A percentile compares a stretch with the other conserved stretches of the same genome.
phyloP scores from a whole-genome alignment of 2,113 vertebrate genomes.

The Harpagus bidentatus region DNA sequence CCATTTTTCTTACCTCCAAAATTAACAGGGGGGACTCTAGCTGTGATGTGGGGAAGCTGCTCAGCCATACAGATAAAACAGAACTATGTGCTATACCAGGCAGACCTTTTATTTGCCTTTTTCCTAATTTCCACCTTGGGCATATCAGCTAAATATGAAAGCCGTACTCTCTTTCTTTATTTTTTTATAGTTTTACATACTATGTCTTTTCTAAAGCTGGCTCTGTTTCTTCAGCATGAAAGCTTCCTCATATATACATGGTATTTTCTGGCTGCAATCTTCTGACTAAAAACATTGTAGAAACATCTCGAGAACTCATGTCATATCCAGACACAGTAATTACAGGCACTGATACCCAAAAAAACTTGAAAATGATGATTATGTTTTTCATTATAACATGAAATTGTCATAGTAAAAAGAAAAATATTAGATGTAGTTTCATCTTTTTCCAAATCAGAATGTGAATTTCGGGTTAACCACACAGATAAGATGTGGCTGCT shows the following conservation, averaged over 20 bases:
- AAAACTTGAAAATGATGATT: background rate
- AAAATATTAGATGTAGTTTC: background rate
- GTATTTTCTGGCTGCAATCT: background rate
- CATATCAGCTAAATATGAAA: background rate
- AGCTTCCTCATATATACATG: background rate
- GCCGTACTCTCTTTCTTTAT: background rate
- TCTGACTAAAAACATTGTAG: background rate
- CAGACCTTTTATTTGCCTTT: background rate
- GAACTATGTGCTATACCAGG: accelerated
- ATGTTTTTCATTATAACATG: background rate
- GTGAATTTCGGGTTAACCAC: background rate
- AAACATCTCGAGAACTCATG: background rate
- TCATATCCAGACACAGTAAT: background rate
- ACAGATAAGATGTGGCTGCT: background rate
- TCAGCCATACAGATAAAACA: background rate
- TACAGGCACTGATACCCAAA: background rate
- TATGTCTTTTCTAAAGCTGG: background rate
- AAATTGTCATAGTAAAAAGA: background rate
- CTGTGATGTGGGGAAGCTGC: background rate
- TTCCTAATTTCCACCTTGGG: background rate
- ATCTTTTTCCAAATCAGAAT: background rate
- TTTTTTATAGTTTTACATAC: background rate
- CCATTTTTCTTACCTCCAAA: background rate
- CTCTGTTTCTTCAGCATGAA: background rate
- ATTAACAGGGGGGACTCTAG: background rate